Evolutionary conservation across 2,888 invertebrate species (phyloP).

Genomic region (Thelaira solivaga): DNA sequence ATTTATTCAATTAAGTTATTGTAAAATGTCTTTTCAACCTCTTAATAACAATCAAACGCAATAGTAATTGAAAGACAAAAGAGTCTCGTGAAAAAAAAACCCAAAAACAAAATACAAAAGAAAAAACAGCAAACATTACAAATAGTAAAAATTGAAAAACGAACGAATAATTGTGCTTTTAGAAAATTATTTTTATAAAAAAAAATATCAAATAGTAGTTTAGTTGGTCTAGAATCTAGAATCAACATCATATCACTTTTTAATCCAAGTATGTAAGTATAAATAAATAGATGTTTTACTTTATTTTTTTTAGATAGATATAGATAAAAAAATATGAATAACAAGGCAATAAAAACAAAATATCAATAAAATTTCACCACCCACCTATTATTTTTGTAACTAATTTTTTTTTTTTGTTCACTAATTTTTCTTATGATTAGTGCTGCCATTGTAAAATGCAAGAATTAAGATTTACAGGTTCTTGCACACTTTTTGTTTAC

Average conservation of each 20-base stretch:
- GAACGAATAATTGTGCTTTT: constrained; percentile 25
- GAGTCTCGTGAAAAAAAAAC: constrained; percentile 14
- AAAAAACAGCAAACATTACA: constrained; percentile 21
- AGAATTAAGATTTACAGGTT: too few species aligned
- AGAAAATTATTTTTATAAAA: constrained; percentile 9
- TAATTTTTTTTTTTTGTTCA: not conserved
- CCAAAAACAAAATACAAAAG: constrained; percentile 19
- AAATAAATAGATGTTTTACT: too few species aligned
- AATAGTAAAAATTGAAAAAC: constrained; percentile 31
- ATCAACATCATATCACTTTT: not conserved
- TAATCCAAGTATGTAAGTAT: constrained; percentile 38
- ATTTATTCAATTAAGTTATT: constrained; percentile 9
- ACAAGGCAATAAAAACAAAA: constrained; percentile 21
- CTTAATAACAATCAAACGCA: constrained; percentile 42
- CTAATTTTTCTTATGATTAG: not conserved
- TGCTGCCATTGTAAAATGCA: not conserved
- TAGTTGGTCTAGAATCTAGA: not conserved
- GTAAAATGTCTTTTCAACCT: not conserved
- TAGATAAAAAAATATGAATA: not conserved
- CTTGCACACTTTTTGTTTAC: too few species aligned
- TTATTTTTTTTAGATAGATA: too few species aligned
- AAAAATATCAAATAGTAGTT: constrained; percentile 1
- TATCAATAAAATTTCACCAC: constrained; percentile 48
- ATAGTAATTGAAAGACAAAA: constrained; percentile 56
- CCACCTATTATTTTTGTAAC: constrained; percentile 38